Evolutionary conservation across 53 echinoderm and acorn worm genomes (phyloP), one percentile per base, ranked within the genome.

Genomic region (Luidia sarsii): DNA sequence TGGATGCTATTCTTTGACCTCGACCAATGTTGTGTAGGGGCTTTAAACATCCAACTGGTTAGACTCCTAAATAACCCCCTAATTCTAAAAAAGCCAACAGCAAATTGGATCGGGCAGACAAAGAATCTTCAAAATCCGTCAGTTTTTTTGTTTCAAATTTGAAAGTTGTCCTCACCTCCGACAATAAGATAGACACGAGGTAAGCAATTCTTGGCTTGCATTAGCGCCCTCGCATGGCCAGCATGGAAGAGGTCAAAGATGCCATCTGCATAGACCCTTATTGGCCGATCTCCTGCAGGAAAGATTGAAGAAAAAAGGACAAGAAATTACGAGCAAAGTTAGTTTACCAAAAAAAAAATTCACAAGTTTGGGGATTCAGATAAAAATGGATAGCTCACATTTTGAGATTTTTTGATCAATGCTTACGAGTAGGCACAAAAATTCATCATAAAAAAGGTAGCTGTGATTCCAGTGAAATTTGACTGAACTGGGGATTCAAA

Each of bases 211-310:
- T 97, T 97, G 21, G 97, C 97, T 68, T 97, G 97, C 92, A 93
- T 93, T 4, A 97, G 88, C 28, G 90, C 93, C 70, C 97, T 93
- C 9, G 97, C 97, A 75, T 96, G 93, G 35, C 97, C 97, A 14
- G 97, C 97, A 84, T 96, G 97, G 87, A 96, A 96, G 53, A 96
- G 86, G 45, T 96, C 97, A 74, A 95, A 96, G 22, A 96, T 96
- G 30, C 96, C 97, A 57, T 96, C 97, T 20, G 97, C 97, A 57
- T 96, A 93, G 7, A 96, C 97, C 67, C 97, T 63, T 32, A 96
- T 68, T 53, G 95, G 95, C 69, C 95, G 68, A 3, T 79, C 35
- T n/a, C 84, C 97, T 96, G 79, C 3, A 48, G 57, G 15, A 56
- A 31, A 1, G 19, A 65, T 7, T 39, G 23, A 54, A 18, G 10